A percentile compares a stretch with the other conserved stretches of the same genome.
These are phyloP conservation scores for Biston stratarius DNA, from an alignment of 2,888 invertebrate species.

Conservation along the genomic window DNA sequence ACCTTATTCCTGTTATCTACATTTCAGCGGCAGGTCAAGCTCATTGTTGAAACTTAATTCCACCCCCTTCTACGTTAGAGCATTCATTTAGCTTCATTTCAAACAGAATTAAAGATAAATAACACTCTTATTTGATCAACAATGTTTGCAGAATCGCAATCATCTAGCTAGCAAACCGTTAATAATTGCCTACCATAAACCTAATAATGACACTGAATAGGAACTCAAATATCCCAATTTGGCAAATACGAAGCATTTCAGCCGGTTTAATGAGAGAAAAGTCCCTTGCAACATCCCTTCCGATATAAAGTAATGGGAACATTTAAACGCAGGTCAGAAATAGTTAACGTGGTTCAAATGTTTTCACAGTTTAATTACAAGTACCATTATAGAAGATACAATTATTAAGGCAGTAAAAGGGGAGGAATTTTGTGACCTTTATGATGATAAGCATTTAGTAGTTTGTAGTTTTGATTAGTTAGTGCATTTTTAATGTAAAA, in stretches of 20 bases:
- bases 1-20: too few species aligned
- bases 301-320: background rate
- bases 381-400: too few species aligned
- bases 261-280: slow-evolving; percentile 27
- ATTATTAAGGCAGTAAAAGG: too few species aligned
- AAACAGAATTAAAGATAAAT: slow-evolving; percentile 5
- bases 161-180: slow-evolving; percentile 3
- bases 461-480: too few species aligned
- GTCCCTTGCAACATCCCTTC: slow-evolving; percentile 11
- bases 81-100: background rate
- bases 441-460: too few species aligned
- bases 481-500: too few species aligned
- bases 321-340: background rate
- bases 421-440: too few species aligned
- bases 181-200: slow-evolving; percentile 18
- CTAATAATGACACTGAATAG: slow-evolving; percentile 13
- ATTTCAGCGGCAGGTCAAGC: too few species aligned
- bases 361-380: background rate
- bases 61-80: too few species aligned
- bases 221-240: slow-evolving; percentile 17
- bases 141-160: slow-evolving; percentile 13
- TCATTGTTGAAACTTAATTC: too few species aligned
- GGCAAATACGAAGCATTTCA: slow-evolving; percentile 14
- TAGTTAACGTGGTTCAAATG: background rate
- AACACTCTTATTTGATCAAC: background rate